phyloP scores from a whole-genome alignment of 1,140 invertebrate genomes.

The Aporrectodea caliginosa region DNA sequence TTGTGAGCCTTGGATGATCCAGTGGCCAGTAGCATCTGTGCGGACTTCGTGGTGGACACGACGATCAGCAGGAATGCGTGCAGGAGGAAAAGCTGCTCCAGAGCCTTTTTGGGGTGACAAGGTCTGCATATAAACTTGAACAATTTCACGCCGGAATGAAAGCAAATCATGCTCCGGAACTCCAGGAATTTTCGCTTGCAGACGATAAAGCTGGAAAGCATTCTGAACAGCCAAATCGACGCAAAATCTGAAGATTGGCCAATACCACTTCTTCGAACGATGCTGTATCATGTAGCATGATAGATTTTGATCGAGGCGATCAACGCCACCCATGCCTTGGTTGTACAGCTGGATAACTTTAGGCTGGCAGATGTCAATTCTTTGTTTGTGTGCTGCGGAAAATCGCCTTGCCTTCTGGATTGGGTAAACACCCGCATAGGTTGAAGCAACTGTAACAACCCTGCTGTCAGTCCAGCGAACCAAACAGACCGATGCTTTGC shows the following conservation, averaged over 20 bases:
- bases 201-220: conserved; percentile 4
- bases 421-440: not conserved
- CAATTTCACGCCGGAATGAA: conserved; percentile 9
- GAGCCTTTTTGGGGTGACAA: not conserved
- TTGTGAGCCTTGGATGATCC: conserved; percentile 13
- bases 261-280: conserved; percentile 12
- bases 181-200: not conserved
- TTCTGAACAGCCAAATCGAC: conserved; percentile 5
- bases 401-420: conserved; percentile 1
- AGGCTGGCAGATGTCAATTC: not conserved
- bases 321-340: conserved; percentile 17
- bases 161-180: not conserved
- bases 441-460: not conserved
- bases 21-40: not conserved
- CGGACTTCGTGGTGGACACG: not conserved
- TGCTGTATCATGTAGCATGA: conserved; percentile 15
- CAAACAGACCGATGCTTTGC: not conserved
- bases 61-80: not conserved
- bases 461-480: not conserved
- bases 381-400: not conserved
- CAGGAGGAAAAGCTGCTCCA: not conserved
- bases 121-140: conserved; percentile 14
- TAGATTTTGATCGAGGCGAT: conserved; percentile 18
- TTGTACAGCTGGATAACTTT: conserved; percentile 11
- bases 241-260: conserved; percentile 1